A percentile compares a stretch with the other conserved stretches of the same genome.
Conservation (phyloP, 2,113 vertebrate genomes). For the Atractosteus spatula region DNA sequence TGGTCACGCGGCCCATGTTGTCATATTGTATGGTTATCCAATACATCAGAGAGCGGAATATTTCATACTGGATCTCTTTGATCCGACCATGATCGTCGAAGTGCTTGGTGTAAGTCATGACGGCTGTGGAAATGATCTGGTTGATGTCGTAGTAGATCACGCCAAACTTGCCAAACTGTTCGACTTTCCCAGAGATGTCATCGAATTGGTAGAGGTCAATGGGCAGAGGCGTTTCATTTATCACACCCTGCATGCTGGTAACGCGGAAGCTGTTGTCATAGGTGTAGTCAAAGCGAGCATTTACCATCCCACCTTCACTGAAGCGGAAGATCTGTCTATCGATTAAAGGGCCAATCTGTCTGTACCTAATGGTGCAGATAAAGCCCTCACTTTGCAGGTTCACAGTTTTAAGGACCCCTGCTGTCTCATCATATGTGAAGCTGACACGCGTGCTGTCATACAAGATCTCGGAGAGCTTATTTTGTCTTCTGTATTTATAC, state of each 20-base stretch:
- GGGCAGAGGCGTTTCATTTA: conserved; percentile 93
- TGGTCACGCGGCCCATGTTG: conserved; percentile 86
- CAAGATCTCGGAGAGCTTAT: conserved; percentile 88
- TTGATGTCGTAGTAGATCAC: conserved; percentile 98
- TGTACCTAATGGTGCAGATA: conserved; percentile 95
- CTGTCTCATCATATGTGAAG: conserved; percentile 94
- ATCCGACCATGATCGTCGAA: conserved; percentile 93
- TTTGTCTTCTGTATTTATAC: conserved; percentile 90
- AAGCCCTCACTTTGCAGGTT: conserved; percentile 97
- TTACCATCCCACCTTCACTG: conserved; percentile 96
- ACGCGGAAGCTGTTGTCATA: conserved; percentile 95
- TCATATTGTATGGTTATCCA: conserved; percentile 98
- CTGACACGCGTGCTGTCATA: conserved; percentile 95
- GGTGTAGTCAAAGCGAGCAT: conserved; percentile 95
- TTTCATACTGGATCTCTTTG: conserved; percentile 96
- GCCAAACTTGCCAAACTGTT: conserved; percentile 97
- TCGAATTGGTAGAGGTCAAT: conserved; percentile 98
- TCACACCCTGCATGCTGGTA: conserved; percentile 95
- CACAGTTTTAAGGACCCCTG: conserved; percentile 92
- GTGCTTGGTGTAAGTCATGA: conserved; percentile 98
- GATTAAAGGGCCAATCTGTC: conserved; percentile 89
- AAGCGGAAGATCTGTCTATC: conserved; percentile 98
- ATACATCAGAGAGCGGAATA: conserved; percentile 94
- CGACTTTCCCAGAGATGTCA: conserved; percentile 96
- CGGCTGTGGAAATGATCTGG: conserved; percentile 95